A percentile compares a stretch with the other conserved stretches of the same genome.
Evolutionary conservation across 2,888 invertebrate species (phyloP).

Genomic region (Stenotaenia linearis): DNA sequence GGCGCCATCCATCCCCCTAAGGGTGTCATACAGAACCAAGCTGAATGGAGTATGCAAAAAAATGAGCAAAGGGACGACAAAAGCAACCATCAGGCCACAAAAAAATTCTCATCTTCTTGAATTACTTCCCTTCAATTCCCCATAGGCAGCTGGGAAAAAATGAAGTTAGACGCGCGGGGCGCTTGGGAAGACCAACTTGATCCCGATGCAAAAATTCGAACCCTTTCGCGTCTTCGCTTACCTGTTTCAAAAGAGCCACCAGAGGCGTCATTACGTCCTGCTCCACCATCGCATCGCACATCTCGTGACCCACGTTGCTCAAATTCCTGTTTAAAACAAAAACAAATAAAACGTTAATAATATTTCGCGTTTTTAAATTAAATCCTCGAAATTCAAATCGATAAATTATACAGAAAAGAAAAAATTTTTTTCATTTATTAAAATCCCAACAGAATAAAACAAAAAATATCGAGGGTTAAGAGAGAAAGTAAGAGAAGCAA

Average conservation of each 20-base stretch:
- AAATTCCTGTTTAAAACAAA: constrained; percentile 53
- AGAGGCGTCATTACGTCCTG: constrained; percentile 67
- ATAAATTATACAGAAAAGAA: not conserved
- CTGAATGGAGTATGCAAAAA: constrained; percentile 8
- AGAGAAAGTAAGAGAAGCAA: constrained; percentile 29
- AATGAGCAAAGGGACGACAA: constrained; percentile 24
- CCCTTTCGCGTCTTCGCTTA: constrained; percentile 38
- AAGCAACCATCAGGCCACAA: constrained; percentile 26
- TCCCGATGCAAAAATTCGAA: constrained; percentile 26
- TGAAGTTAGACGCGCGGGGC: constrained; percentile 5
- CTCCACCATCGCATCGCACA: constrained; percentile 60
- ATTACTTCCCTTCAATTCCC: constrained; percentile 3
- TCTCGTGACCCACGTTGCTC: constrained; percentile 57
- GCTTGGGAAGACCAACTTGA: not conserved
- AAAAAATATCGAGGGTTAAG: not conserved
- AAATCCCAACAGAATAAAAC: not conserved
- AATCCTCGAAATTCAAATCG: not conserved
- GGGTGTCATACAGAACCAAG: constrained; percentile 17
- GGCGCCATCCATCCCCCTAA: constrained; percentile 26
- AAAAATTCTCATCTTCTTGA: constrained; percentile 22
- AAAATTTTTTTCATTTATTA: not conserved
- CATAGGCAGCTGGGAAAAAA: not conserved
- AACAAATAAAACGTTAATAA: not conserved
- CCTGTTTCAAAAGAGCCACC: constrained; percentile 56
- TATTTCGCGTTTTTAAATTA: too few species aligned